Base-by-base conservation (phyloP, 2,888 invertebrate species). In the Camponotus fellah region DNA sequence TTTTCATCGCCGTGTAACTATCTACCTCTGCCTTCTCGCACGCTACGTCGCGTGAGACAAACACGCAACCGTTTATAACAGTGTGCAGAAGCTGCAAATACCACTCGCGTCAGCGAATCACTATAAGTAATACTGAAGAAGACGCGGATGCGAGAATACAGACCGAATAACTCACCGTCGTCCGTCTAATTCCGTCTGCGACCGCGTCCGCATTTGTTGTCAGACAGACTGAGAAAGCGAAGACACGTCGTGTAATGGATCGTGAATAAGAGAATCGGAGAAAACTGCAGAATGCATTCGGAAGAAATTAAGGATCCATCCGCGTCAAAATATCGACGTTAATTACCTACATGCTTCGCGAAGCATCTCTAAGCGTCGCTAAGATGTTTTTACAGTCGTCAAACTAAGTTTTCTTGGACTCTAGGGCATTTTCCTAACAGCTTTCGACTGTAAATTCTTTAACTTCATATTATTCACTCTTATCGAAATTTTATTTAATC, bases 51-150 rank as follows among this genome's bases (percentile, higher is more conserved):
- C 17, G 14, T 60, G 21, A 60, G 17, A 58, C 49, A 21, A 32
- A 32, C 65, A 64, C 53, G 43, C 65, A 21, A 53, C 60, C 26
- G 76, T 76, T 85, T 79, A 84, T 83, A 86, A 88, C 83, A 86
- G 65, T 84, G 76, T 82, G 86, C 82, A 86, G 72, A 82, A 86
- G 84, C 82, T 85, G 60, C 82, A 83, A 86, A 83, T 80, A 65
- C 64, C 68, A 71, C 69, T 84, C 72, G 60, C 82, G 76, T 65
- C 65, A 64, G 82, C 65, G 49, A 62, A 74, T 56, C 53, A 56
- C 62, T 81, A 87, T 77, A 86, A 84, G 53, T 53, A 56, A 83
- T 77, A 72, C 6, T 10, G 21, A 46, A 83, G 66, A 32, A 74
- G 53, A 68, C 43, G 21, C 72, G 62, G 68, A 82, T 60, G 43